Conservation (phyloP, 1,140 invertebrate species). For the Listronotus oregonensis region DNA sequence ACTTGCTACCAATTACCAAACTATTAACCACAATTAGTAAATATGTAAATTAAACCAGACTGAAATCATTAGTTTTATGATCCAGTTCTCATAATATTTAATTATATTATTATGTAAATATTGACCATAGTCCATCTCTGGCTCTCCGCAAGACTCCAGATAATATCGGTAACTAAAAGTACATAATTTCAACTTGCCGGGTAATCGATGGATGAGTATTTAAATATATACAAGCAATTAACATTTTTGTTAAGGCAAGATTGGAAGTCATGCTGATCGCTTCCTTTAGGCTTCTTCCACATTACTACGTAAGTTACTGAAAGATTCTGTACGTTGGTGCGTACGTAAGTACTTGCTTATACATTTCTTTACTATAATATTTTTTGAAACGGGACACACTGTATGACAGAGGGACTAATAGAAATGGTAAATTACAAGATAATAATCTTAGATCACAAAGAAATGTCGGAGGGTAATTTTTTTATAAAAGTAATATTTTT, state of each 20-base stretch:
- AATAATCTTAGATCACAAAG: no score
- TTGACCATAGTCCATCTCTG: conserved; percentile 11
- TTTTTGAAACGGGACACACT: no score
- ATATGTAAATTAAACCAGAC: no score
- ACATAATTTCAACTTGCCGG: conserved; percentile 36
- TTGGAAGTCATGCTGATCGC: conserved; percentile 43
- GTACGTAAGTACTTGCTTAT: conserved; percentile 8
- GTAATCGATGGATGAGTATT: conserved; percentile 50
- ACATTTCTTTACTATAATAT: no score
- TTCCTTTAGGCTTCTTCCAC: conserved; percentile 14
- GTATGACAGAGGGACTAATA: no score
- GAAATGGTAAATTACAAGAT: no score
- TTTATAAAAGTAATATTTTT: no score
- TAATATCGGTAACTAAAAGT: conserved; percentile 39
- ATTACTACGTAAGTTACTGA: not conserved
- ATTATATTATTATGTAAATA: conserved; percentile 1
- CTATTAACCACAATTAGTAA: no score
- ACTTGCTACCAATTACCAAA: no score
- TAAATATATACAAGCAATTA: conserved; percentile 53
- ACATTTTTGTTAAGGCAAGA: conserved; percentile 47
- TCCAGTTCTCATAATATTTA: not conserved
- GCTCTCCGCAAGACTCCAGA: conserved; percentile 22
- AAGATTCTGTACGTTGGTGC: not conserved
- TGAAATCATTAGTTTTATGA: no score
- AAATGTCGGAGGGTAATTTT: not conserved